Evolutionary conservation across 2,797 vertebrate genomes (phyloP), one percentile per base, ranked within the genome.

Genomic region (Danio albolineatus): DNA sequence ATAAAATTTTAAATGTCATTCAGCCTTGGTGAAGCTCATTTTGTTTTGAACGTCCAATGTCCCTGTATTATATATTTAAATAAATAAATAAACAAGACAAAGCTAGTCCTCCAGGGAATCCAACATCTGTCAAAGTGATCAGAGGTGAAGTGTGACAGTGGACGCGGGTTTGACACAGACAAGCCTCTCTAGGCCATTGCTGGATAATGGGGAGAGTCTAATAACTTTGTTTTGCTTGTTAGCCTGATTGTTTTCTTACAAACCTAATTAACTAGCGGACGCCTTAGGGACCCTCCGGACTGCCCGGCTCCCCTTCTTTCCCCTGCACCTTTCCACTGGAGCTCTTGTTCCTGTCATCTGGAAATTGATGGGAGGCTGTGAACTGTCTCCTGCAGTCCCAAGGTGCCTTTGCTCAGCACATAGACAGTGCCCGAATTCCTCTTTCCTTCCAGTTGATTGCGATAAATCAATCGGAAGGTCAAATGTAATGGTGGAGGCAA

Each of bases 401-500:
- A 94, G 93, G 93, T 94, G 93, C 93, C 94, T 93, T 94, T 94
- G 91, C 89, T 76, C 71, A 61, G 85, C 62, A 79, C 88, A 86
- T 85, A 87, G 86, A 90, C 89, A 88, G 90, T 89, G 86, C 90
- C 86, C 64, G 61, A 89, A 91, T 90, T 89, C 89, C 89, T 92
- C 87, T 90, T 90, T 91, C 85, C 86, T 87, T 88, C 85, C 88
- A 89, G 89, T 90, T 93, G 91, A 94, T 94, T 92, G 92, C 88
- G 85, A 91, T 91, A 92, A 93, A 94, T 94, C 93, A 94, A 93
- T 94, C 82, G 78, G 77, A 88, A 89, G 89, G 93, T 94, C 92
- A 92, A 90, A 92, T 88, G 88, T 89, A 90, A 88, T 88, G 83
- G 84, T 86, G 78, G 88, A 89, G 87, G 66, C 59, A 89, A 79